Base-by-base conservation (phyloP, 2,113 vertebrate species). In the Microtus montanus region DNA sequence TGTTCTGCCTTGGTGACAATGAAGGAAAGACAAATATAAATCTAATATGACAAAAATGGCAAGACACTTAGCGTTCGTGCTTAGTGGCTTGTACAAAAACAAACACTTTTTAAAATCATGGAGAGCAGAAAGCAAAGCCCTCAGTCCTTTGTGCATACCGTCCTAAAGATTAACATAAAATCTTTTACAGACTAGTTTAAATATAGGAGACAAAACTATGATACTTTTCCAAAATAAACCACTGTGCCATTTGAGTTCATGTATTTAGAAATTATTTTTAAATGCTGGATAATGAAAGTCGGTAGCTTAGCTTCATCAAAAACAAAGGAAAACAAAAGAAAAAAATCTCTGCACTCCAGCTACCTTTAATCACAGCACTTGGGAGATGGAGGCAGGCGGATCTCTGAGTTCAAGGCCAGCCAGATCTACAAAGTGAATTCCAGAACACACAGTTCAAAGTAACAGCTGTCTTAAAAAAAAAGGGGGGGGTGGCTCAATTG, bases 401-500 rank as follows among this genome's bases (percentile, higher is more conserved):
- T 24, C 71, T 74, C 38, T 74, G 71, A 24, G 20, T 74, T 74
- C 22, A 2, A 74, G 71, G 71, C 71, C n/a, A 73, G 20, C 71
- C n/a, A 41, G 19, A 9, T 12, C 19, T 5, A 41, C n/a, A 24
- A 15, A 74, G n/a, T 74, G 71, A 74, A 38, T 38, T 41, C n/a
- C 38, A 41, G 71, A 20, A 74, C 19, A 71, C 17, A 20, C n/a
- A 54, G 4, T 5, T 5, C 54, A 5, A 54, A 54, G 54, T 54
- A 54, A 19, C 15, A 73, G n/a, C 4, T 73, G 20, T 41, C 70
- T 73, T 38, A 71, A 73, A 73, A 68, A 52, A 52, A 14, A 0
- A 0, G 10, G 10, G 4, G n/a, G 71, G 22, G n/a, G 19, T 5
- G n/a, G 8, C 9, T 73, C 17, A 24, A 8, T 41, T 24, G 9